Percentiles rank a stretch among this genome's conserved stretches.
phyloP scores from a whole-genome alignment of 2,113 vertebrate species.

The Hemichromis elongatus region DNA sequence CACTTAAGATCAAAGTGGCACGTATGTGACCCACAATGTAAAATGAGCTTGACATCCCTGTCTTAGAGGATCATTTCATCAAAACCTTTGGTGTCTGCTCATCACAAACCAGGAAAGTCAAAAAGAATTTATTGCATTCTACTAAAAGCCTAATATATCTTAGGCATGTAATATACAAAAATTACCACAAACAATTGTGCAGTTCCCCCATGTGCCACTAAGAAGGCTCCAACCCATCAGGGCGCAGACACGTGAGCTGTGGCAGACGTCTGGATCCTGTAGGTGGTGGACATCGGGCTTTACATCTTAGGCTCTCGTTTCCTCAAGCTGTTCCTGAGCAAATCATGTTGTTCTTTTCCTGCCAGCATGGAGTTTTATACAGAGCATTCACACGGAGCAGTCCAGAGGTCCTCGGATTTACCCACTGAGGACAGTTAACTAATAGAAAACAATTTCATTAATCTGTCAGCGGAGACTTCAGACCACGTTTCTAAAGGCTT shows the following conservation, averaged over 20 bases:
- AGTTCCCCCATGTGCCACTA: background rate
- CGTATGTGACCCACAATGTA: background rate
- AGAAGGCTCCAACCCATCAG: background rate
- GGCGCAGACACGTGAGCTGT: background rate
- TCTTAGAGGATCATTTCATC: background rate
- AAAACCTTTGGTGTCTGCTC: background rate
- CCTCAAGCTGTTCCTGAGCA: background rate
- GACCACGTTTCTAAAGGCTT: background rate
- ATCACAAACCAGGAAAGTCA: background rate
- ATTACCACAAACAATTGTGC: background rate
- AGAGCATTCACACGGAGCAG: too few species aligned
- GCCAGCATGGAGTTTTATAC: background rate
- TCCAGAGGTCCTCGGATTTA: background rate
- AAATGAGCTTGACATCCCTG: background rate
- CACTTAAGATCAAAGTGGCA: background rate
- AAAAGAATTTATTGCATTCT: background rate
- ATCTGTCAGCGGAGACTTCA: background rate
- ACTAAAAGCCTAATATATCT: background rate
- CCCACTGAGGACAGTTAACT: background rate
- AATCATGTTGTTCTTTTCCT: background rate
- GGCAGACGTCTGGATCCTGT: background rate
- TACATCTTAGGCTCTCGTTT: background rate
- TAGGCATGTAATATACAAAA: too few species aligned
- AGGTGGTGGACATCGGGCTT: background rate
- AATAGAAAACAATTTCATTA: background rate